Base-by-base conservation (phyloP, 1,140 invertebrate genomes). In the Eurosta solidaginis region DNA sequence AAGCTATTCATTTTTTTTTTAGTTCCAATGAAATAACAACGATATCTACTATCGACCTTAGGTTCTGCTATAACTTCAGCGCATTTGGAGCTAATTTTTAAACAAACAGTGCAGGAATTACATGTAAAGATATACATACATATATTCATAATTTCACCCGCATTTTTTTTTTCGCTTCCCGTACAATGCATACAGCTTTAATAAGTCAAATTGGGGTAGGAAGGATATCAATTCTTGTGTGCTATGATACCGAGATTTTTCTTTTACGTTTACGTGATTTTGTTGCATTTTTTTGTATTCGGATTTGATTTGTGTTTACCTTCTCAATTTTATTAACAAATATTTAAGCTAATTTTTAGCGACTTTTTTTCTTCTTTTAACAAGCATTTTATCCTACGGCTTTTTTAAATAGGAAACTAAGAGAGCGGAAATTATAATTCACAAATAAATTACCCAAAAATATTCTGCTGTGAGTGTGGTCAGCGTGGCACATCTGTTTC, bases 241-340 rank as follows among this genome's bases (percentile, higher is more conserved):
- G 3, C n/a, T 25, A 44, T 74, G 44, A 29, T 74, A 17, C 27
- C 25, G 22, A 45, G 73, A 7, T 25, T 45, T 25, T 14, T 45
- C 3, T 73, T 73, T 22, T 73, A 29, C 20, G 25, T 45, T 12
- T 47, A 74, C 22, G 27, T 6, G 12, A 29, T 74, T 45, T 47
- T 9, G 27, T 6, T 27, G n/a, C 2, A 10, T 47, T 74, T 47
- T n/a, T 47, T 74, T 74, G 44, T 10, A n/a, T 47, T n/a, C 7
- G 79, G 79, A 52, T 84, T 84, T 84, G 83, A 84, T 84, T 84
- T 84, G 75, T 84, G 80, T 82, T 83, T 84, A 81, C 81, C 82
- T 84, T 84, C 82, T 79, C 79, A 83, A 83, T 82, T 83, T 80
- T 80, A 82, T 78, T 83, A 78, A 47, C 77, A 78, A 78, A 78